phyloP scores from a whole-genome alignment of 1,140 invertebrate species.

The Agrilus planipennis region DNA sequence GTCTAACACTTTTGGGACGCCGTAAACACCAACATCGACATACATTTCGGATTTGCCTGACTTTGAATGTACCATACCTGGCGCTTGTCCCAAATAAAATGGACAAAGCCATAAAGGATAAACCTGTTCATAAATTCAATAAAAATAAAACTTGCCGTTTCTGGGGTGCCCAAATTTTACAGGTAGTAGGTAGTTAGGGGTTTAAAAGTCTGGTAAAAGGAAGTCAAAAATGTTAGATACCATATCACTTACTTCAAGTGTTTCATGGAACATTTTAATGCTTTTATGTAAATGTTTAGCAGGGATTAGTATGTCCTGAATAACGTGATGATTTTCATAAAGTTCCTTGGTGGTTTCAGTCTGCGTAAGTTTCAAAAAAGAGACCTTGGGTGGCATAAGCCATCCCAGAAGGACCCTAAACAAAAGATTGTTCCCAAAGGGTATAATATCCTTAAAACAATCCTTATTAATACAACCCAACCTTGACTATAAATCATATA shows the following conservation, averaged over 20 bases:
- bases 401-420: slow-evolving; percentile 68
- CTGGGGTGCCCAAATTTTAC: too few species aligned
- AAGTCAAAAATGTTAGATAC: too few species aligned
- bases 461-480: too few species aligned
- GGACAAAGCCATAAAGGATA: slow-evolving; percentile 81
- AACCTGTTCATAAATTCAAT: too few species aligned
- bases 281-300: slow-evolving; percentile 47
- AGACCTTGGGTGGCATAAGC: slow-evolving; percentile 74
- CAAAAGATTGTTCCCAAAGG: slow-evolving; percentile 68
- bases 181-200: too few species aligned
- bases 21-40: slow-evolving; percentile 71
- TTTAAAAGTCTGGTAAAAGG: too few species aligned
- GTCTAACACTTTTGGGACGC: slow-evolving; percentile 49
- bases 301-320: slow-evolving; percentile 77
- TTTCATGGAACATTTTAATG: slow-evolving; percentile 52
- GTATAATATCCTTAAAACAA: slow-evolving; percentile 63
- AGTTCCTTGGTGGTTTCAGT: slow-evolving; percentile 57
- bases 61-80: slow-evolving; percentile 56
- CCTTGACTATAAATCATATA: too few species aligned
- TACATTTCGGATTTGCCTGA: slow-evolving; percentile 42
- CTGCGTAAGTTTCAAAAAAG: slow-evolving; percentile 71
- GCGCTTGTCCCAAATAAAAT: slow-evolving; percentile 54
- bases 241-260: slow-evolving; percentile 46
- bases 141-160: too few species aligned
- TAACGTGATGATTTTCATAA: slow-evolving; percentile 69